A percentile compares a stretch with the other conserved stretches of the same genome.
Evolutionary conservation across 2,888 invertebrate species (phyloP).

Genomic region (Punctoribates punctum): DNA sequence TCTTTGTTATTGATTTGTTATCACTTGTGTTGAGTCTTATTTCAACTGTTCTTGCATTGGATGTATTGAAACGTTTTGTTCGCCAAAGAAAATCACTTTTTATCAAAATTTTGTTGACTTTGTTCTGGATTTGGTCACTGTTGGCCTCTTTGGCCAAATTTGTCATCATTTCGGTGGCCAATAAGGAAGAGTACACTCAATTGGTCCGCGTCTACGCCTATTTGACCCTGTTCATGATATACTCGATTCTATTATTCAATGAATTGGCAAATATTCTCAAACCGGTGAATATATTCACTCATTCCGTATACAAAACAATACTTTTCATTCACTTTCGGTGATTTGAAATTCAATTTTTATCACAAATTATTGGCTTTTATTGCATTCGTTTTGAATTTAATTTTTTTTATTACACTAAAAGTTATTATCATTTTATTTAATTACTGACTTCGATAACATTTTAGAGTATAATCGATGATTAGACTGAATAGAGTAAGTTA

Average conservation of each 20-base stretch:
- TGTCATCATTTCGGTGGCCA: neutral
- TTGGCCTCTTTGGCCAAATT: neutral
- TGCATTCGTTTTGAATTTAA: neutral
- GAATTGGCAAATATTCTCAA: slow-evolving; percentile 24
- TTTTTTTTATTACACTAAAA: too few species aligned
- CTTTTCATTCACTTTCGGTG: neutral
- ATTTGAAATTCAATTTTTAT: neutral
- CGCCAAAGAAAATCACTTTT: neutral
- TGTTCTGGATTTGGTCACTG: slow-evolving; percentile 9
- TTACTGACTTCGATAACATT: too few species aligned
- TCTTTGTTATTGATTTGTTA: slow-evolving; percentile 12
- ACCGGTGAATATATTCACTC: slow-evolving; percentile 8
- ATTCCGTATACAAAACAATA: too few species aligned
- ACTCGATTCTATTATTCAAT: neutral
- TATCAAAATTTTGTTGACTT: neutral
- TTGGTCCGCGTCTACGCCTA: neutral
- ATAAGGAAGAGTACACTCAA: slow-evolving; percentile 2
- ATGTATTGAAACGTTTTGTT: neutral
- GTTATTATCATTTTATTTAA: too few species aligned
- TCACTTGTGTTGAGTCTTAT: neutral
- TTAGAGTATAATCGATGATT: too few species aligned
- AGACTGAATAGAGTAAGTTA: too few species aligned
- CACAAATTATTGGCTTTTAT: neutral
- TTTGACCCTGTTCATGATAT: slow-evolving; percentile 5
- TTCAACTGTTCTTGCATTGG: neutral